phyloP scores from a whole-genome alignment of 2,888 invertebrate genomes.

The Amiota minor region DNA sequence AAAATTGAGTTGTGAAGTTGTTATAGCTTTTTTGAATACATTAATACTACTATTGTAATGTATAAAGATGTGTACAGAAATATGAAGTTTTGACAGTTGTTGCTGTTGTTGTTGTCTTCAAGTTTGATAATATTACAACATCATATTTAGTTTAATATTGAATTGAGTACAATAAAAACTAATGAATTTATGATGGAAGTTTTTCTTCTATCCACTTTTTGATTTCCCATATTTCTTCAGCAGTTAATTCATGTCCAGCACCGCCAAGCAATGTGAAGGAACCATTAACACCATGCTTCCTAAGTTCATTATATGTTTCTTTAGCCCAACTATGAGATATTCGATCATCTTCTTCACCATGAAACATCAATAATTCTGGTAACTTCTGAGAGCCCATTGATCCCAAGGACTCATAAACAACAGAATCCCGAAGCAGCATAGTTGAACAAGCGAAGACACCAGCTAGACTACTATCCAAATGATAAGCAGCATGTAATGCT shows the following conservation, averaged over 20 bases:
- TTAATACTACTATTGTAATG: too few relatives aligned
- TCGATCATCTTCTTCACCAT: constrained; percentile 76
- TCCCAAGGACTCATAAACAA: constrained; percentile 78
- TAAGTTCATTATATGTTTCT: constrained; percentile 77
- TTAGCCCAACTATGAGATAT: constrained; percentile 81
- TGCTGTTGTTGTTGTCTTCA: background rate
- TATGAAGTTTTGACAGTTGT: constrained; percentile 20
- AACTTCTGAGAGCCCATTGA: constrained; percentile 42
- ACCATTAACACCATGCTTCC: constrained; percentile 77
- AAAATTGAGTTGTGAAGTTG: background rate
- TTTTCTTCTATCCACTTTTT: constrained; percentile 78
- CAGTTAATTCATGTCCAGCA: constrained; percentile 80
- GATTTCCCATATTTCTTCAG: constrained; percentile 77
- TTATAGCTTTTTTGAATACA: constrained; percentile 8
- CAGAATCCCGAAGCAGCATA: constrained; percentile 82
- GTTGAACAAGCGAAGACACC: constrained; percentile 86
- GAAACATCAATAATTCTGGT: constrained; percentile 70
- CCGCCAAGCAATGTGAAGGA: constrained; percentile 78
- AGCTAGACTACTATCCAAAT: constrained; percentile 79
- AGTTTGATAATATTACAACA: too few relatives aligned
- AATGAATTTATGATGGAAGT: constrained; percentile 71
- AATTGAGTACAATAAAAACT: too few relatives aligned
- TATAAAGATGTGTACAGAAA: too few relatives aligned
- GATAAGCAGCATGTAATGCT: constrained; percentile 82
- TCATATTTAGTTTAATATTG: too few relatives aligned